These are phyloP conservation scores for Sarcophaga bullata DNA, from an alignment of 1,140 invertebrate genomes.

Conservation along the genomic window DNA sequence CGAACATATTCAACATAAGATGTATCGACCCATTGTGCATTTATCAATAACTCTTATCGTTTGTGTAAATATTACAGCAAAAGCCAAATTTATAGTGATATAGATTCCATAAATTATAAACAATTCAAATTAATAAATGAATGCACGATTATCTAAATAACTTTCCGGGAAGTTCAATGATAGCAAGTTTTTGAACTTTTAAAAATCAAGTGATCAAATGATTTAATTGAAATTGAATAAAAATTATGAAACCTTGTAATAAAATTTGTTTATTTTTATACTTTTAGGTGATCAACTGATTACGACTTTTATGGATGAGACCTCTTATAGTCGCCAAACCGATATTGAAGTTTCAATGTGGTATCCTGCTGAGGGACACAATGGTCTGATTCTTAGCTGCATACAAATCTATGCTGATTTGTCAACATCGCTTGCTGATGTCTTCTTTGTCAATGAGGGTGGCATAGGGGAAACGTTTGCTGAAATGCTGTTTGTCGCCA, in stretches of 20 bases:
- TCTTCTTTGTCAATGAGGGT: conserved; percentile 51
- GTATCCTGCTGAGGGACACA: conserved; percentile 48
- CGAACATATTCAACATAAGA: no score
- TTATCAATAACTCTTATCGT: no score
- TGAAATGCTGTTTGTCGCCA: conserved; percentile 51
- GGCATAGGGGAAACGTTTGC: conserved; percentile 52
- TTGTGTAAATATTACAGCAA: no score
- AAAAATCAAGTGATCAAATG: no score
- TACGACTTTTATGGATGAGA: conserved; percentile 53
- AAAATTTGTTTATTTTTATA: background rate
- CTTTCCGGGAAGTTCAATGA: background rate
- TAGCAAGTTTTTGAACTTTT: background rate
- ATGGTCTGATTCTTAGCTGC: conserved; percentile 50
- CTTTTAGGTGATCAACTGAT: conserved; percentile 54
- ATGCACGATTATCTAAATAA: background rate
- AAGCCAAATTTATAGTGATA: no score
- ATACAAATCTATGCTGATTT: conserved; percentile 59
- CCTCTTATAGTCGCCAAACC: conserved; percentile 50
- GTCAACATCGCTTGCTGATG: conserved; percentile 51
- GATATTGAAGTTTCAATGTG: conserved; percentile 55
- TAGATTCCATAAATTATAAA: no score
- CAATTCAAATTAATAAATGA: no score
- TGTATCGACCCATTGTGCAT: no score
- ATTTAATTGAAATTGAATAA: no score
- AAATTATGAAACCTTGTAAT: no score